Conservation (phyloP, 92 coral and sea anemone species). For the Porites evermanni region DNA sequence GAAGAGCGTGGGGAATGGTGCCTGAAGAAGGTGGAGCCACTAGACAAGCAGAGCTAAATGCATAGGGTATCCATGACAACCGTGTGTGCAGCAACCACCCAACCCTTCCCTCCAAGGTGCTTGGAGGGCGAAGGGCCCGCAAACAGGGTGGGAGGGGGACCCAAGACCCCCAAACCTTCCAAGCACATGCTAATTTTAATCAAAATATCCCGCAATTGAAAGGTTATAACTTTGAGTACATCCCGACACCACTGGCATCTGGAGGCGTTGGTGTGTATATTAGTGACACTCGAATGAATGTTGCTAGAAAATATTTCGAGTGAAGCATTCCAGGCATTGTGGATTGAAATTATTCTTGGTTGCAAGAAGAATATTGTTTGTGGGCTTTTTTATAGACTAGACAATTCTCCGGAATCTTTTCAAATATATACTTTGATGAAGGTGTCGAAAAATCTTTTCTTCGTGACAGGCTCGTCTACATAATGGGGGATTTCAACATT, state of each 20-base stretch:
- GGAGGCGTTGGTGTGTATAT: conserved; percentile 30
- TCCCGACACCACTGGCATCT: conserved; percentile 20
- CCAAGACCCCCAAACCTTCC: too few relatives aligned
- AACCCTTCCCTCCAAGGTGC: too few relatives aligned
- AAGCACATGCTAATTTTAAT: background rate
- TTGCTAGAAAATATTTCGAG: conserved; percentile 15
- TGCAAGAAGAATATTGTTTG: conserved; percentile 9
- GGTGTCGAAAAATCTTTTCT: background rate
- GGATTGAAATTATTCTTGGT: conserved; percentile 2
- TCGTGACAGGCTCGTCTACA: background rate
- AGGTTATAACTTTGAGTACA: conserved; percentile 6
- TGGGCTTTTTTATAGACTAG: conserved; percentile 16
- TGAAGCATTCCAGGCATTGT: conserved; percentile 23
- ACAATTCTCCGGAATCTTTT: conserved; percentile 24
- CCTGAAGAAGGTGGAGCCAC: too few relatives aligned
- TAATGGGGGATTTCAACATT: conserved; percentile 12
- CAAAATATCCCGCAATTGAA: background rate
- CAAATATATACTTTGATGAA: conserved; percentile 13
- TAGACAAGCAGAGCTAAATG: too few relatives aligned
- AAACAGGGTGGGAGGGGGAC: too few relatives aligned
- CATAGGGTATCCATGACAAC: too few relatives aligned
- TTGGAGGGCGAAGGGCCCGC: too few relatives aligned
- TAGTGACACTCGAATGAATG: background rate
- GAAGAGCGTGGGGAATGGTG: too few relatives aligned
- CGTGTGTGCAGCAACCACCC: too few relatives aligned